Evolutionary conservation across 2,113 vertebrate genomes (phyloP).

Genomic region (Solea senegalensis): DNA sequence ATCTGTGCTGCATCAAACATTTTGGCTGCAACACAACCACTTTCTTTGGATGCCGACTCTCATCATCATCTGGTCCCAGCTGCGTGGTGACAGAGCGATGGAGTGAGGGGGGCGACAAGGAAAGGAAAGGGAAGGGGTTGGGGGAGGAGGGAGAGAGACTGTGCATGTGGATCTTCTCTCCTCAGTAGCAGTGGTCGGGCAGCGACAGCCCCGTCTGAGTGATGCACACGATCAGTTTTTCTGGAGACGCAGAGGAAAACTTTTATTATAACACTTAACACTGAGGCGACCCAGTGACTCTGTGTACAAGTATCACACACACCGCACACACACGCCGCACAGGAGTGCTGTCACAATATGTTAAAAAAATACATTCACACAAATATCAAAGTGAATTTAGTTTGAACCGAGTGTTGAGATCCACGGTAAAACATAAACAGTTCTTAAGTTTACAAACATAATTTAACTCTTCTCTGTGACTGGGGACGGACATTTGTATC

Average conservation of each 20-base stretch:
- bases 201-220: slow-evolving; percentile 76
- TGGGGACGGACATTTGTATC: no score
- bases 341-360: slow-evolving; percentile 44
- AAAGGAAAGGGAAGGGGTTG: not conserved
- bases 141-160: slow-evolving; percentile 30
- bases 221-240: slow-evolving; percentile 85
- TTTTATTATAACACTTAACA: slow-evolving; percentile 4
- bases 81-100: slow-evolving; percentile 21
- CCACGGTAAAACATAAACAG: no score
- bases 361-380: not conserved
- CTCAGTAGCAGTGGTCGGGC: slow-evolving; percentile 83
- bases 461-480: no score
- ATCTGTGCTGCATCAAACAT: slow-evolving; percentile 32
- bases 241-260: slow-evolving; percentile 51
- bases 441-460: no score
- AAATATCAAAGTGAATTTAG: not conserved
- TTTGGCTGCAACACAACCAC: slow-evolving; percentile 53
- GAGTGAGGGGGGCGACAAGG: slow-evolving; percentile 3
- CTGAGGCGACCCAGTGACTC: slow-evolving; percentile 31
- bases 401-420: not conserved
- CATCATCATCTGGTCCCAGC: slow-evolving; percentile 59
- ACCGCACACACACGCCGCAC: no score
- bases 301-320: slow-evolving; percentile 50
- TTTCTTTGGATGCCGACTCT: slow-evolving; percentile 76
- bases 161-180: slow-evolving; percentile 64